Percentiles rank a stretch among this genome's conserved stretches.
Conservation (phyloP, 2,888 invertebrate genomes). For the Glaucopsyche alexis region DNA sequence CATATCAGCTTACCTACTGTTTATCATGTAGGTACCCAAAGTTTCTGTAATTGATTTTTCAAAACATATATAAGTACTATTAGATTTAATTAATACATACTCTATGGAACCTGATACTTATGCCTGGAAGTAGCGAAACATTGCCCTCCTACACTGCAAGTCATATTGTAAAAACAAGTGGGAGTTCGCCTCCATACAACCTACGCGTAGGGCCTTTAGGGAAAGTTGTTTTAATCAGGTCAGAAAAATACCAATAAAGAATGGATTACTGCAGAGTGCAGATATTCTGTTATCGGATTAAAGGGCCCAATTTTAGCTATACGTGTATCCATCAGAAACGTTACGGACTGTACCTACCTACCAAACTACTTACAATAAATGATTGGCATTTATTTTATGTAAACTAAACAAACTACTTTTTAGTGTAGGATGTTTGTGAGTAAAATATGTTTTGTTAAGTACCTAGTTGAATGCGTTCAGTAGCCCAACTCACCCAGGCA, state of each 20-base stretch:
- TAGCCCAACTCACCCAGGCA: too few species aligned
- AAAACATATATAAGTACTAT: background rate
- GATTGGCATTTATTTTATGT: too few species aligned
- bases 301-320: background rate
- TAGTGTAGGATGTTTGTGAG: too few species aligned
- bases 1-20: too few species aligned
- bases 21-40: too few species aligned
- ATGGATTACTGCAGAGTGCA: background rate
- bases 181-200: constrained; percentile 23
- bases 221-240: constrained; percentile 29
- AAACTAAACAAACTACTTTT: too few species aligned
- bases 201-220: constrained; percentile 16
- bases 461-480: too few species aligned
- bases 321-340: background rate
- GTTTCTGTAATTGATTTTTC: too few species aligned
- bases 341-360: too few species aligned
- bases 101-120: background rate
- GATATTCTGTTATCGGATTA: background rate
- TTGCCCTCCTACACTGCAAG: constrained; percentile 10
- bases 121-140: constrained; percentile 1
- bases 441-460: too few species aligned
- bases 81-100: background rate
- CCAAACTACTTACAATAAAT: too few species aligned
- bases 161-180: constrained; percentile 9
- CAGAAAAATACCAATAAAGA: constrained; percentile 24